Percentiles rank a stretch among this genome's conserved stretches.
Evolutionary conservation across 2,888 invertebrate genomes (phyloP).

Genomic region (Protophormia terraenovae): DNA sequence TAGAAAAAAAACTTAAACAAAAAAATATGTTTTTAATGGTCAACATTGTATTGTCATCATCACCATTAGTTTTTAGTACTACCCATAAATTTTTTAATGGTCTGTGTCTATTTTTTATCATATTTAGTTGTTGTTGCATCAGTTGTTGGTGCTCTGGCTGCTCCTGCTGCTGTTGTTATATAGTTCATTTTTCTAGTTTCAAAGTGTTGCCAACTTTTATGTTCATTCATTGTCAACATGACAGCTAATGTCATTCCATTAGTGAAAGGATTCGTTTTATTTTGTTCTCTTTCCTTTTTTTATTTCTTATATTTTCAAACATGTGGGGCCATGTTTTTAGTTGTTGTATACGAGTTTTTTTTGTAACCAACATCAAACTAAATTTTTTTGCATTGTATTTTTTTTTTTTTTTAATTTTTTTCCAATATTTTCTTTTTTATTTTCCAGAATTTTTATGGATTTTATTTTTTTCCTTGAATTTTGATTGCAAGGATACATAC

Average conservation of each 20-base stretch:
- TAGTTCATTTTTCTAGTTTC: conserved; percentile 55
- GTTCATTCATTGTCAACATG: conserved; percentile 66
- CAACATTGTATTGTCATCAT: conserved; percentile 50
- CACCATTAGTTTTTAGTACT: conserved; percentile 56
- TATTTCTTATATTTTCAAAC: not conserved
- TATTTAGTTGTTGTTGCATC: conserved; percentile 23
- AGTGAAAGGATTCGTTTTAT: conserved; percentile 61
- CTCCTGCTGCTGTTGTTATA: not conserved
- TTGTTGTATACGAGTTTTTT: not conserved
- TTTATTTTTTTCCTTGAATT: not conserved
- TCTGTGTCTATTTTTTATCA: conserved; percentile 62
- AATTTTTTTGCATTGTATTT: not conserved
- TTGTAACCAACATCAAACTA: conserved; percentile 9
- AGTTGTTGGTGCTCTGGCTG: conserved; percentile 10
- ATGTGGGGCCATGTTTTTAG: not conserved
- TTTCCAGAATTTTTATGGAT: conserved; percentile 25
- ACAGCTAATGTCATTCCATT: conserved; percentile 68
- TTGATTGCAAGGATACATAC: conserved; percentile 7
- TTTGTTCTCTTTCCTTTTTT: not conserved
- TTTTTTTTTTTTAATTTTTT: conserved; percentile 14
- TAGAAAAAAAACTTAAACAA: not conserved
- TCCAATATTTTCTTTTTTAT: conserved; percentile 6
- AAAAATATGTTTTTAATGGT: conserved; percentile 37
- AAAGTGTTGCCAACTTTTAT: conserved; percentile 65
- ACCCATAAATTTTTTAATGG: conserved; percentile 63